Conservation (phyloP, 2,888 invertebrate species). For the Palloptera scutellata region DNA sequence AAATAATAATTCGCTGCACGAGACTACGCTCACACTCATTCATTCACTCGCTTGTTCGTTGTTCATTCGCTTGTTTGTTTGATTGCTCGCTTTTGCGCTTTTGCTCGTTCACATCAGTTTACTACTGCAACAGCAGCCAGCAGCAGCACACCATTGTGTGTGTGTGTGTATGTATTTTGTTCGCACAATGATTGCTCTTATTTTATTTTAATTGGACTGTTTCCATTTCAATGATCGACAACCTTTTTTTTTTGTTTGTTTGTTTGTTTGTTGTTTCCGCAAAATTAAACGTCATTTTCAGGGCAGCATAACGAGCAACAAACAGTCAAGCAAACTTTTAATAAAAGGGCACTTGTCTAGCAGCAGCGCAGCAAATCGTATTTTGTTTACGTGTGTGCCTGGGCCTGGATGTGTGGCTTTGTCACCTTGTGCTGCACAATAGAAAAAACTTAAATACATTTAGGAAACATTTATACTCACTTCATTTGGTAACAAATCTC, state of each 20-base stretch:
- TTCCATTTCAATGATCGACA: slow-evolving; percentile 1
- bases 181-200: slow-evolving; percentile 10
- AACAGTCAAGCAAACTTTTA: background rate
- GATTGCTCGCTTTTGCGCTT: slow-evolving; percentile 34
- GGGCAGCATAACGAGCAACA: background rate
- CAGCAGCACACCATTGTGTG: background rate
- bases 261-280: background rate
- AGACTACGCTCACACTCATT: slow-evolving; percentile 12
- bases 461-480: too few relatives aligned
- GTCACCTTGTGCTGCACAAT: too few relatives aligned
- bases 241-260: background rate
- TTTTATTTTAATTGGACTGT: slow-evolving; percentile 16
- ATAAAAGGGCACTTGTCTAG: background rate
- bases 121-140: background rate
- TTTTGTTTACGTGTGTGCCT: too few relatives aligned
- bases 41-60: background rate
- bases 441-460: too few relatives aligned
- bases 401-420: too few relatives aligned
- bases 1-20: slow-evolving; percentile 19
- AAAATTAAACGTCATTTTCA: slow-evolving; percentile 1
- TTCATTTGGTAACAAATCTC: too few relatives aligned
- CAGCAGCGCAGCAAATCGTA: background rate
- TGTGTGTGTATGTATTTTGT: slow-evolving; percentile 7
- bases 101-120: slow-evolving; percentile 24
- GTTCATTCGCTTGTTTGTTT: slow-evolving; percentile 18